Evolutionary conservation across 2,113 vertebrate genomes (phyloP).

Genomic region (Galbula dea): DNA sequence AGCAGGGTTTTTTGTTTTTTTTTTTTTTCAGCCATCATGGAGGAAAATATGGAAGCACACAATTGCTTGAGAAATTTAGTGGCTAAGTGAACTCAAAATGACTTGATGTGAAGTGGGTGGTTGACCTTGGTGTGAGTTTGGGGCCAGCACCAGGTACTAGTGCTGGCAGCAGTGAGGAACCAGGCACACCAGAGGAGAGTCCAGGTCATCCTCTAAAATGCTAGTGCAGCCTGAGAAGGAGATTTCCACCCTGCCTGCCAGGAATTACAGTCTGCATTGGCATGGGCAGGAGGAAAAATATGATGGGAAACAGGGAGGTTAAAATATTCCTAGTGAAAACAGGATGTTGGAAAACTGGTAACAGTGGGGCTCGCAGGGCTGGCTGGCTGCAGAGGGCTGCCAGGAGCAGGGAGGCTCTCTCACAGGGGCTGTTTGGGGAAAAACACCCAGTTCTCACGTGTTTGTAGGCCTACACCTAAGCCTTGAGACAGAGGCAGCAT

Average conservation of each 20-base stretch:
- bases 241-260: background rate
- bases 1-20: background rate
- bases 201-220: background rate
- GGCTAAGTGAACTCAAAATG: background rate
- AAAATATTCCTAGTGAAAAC: background rate
- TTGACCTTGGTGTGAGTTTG: background rate
- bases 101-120: rapidly evolving
- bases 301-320: background rate
- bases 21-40: background rate
- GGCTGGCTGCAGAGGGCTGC: background rate
- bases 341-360: background rate
- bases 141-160: background rate
- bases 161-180: background rate
- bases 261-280: background rate
- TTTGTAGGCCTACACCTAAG: background rate
- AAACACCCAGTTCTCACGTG: background rate
- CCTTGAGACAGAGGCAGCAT: background rate
- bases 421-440: background rate
- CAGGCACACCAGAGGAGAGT: rapidly evolving
- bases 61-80: rapidly evolving
- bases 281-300: background rate
- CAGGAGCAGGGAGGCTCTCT: background rate
- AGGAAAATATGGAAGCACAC: background rate
- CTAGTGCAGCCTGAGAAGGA: background rate
- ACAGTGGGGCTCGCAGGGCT: background rate